These are phyloP conservation scores for Microctenopoma lineatum DNA, from an alignment of 2,797 vertebrate species.

Conservation along the genomic window DNA sequence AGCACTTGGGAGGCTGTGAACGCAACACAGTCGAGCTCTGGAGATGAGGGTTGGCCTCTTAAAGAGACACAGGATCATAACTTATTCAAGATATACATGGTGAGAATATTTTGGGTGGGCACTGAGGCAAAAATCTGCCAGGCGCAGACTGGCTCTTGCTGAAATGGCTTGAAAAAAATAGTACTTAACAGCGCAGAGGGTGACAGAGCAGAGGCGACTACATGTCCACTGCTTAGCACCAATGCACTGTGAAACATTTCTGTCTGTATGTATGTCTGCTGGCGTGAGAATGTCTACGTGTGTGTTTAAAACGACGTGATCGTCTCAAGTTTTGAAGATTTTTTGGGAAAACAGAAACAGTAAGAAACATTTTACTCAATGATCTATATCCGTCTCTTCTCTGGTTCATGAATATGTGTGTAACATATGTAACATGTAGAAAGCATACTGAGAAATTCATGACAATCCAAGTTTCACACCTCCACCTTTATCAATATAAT, in stretches of 20 bases:
- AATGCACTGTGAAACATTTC: conserved; percentile 8
- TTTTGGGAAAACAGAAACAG: conserved; percentile 1
- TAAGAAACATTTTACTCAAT: neutral
- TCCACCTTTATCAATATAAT: conserved; percentile 16
- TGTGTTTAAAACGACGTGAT: neutral
- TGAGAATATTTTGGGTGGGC: conserved; percentile 59
- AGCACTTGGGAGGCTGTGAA: conserved; percentile 6
- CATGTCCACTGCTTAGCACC: conserved; percentile 26
- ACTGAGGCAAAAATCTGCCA: conserved; percentile 33
- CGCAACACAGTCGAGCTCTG: conserved; percentile 8
- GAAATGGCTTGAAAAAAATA: conserved; percentile 25
- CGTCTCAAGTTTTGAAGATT: conserved; percentile 19
- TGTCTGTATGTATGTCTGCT: neutral
- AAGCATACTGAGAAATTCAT: neutral
- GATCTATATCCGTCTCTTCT: conserved; percentile 1
- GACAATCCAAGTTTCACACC: neutral
- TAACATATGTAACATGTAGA: neutral
- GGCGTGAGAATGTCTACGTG: neutral
- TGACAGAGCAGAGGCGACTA: conserved; percentile 44
- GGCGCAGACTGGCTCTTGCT: conserved; percentile 25
- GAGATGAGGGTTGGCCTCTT: conserved; percentile 21
- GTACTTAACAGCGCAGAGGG: conserved; percentile 33
- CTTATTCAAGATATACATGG: conserved; percentile 58
- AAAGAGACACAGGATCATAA: conserved; percentile 39
- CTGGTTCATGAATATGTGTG: neutral